Conservation (phyloP, 2,888 invertebrate species). For the Alsophila aescularia region DNA sequence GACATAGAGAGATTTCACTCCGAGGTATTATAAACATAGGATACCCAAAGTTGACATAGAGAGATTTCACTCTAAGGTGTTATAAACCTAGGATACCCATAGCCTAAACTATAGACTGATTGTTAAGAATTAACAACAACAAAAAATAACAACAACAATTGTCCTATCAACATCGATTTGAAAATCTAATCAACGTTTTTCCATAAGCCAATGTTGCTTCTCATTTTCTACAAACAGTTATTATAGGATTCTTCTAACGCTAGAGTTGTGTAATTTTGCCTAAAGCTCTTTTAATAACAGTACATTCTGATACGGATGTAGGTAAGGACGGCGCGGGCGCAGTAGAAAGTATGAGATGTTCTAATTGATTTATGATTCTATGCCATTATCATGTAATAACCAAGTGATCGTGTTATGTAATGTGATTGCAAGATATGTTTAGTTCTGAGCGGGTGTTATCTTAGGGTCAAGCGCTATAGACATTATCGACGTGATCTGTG, state of each 20-base stretch:
- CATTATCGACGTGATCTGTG: conserved; percentile 18
- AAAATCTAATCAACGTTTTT: no score
- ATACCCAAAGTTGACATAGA: no score
- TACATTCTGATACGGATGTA: conserved; percentile 15
- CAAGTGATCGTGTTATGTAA: conserved; percentile 24
- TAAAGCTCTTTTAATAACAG: conserved; percentile 19
- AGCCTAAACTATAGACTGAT: no score
- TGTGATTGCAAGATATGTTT: conserved; percentile 20
- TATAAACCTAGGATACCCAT: no score
- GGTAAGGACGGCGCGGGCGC: neutral
- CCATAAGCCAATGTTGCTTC: neutral
- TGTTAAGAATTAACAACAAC: no score
- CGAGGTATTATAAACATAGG: no score
- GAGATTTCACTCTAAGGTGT: no score
- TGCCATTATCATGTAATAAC: conserved; percentile 34
- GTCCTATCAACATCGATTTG: no score
- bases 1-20: no score
- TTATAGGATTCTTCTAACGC: neutral
- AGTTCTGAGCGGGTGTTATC: conserved; percentile 9
- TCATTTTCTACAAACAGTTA: neutral
- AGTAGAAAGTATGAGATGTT: conserved; percentile 40
- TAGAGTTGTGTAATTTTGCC: conserved; percentile 24
- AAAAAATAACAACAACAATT: no score
- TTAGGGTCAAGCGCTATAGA: conserved; percentile 25
- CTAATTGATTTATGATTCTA: conserved; percentile 44